Evolutionary conservation across 1,140 invertebrate genomes (phyloP).

Genomic region (Cherax destructor): DNA sequence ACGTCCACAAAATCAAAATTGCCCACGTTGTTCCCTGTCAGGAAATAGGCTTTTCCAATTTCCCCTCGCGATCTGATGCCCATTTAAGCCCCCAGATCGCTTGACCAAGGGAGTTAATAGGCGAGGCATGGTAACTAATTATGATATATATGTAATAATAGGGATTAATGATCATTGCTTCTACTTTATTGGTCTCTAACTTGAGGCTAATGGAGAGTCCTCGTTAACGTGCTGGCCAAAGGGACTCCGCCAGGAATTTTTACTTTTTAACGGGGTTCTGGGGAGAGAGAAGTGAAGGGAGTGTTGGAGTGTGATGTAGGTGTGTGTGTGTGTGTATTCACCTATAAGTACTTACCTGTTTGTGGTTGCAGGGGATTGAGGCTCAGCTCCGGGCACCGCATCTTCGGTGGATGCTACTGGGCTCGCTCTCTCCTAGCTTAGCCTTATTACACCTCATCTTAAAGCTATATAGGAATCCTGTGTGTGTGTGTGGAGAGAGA

Average conservation of each 20-base stretch:
- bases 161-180: constrained; percentile 62
- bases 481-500: too few species aligned
- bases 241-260: neutral
- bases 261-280: neutral
- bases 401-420: too few species aligned
- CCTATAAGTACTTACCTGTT: too few species aligned
- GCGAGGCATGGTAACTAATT: constrained; percentile 41
- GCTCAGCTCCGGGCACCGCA: too few species aligned
- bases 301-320: too few species aligned
- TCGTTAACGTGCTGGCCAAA: constrained; percentile 32
- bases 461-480: too few species aligned
- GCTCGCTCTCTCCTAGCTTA: too few species aligned
- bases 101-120: constrained; percentile 16
- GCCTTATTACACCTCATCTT: too few species aligned
- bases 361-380: too few species aligned
- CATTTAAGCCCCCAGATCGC: neutral
- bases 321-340: too few species aligned
- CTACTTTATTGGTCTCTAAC: constrained; percentile 52
- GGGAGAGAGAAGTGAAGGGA: neutral
- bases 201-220: constrained; percentile 40
- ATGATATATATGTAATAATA: constrained; percentile 65
- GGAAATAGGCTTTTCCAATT: neutral
- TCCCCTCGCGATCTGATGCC: neutral
- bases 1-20: neutral
- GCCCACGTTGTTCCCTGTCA: neutral